phyloP scores from a whole-genome alignment of 2,888 invertebrate genomes.

The Urechis unicinctus region DNA sequence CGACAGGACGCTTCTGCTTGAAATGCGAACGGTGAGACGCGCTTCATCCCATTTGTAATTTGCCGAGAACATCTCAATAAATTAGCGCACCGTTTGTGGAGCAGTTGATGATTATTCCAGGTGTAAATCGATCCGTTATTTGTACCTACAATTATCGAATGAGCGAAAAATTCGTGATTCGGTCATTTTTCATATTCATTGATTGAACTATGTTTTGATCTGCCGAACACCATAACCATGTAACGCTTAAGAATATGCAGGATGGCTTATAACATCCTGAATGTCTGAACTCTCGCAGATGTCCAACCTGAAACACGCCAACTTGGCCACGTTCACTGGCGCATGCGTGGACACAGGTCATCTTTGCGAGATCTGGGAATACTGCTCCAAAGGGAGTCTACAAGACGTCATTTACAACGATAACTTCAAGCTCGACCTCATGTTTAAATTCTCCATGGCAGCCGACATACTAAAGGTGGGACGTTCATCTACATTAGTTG shows the following conservation, averaged over 20 bases:
- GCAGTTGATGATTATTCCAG: too few species aligned
- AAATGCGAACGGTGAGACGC: slow-evolving; percentile 34
- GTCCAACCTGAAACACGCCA: slow-evolving; percentile 32
- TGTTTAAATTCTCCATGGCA: slow-evolving; percentile 38
- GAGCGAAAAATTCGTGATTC: too few species aligned
- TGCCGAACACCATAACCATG: too few species aligned
- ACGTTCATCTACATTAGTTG: background rate
- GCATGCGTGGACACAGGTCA: slow-evolving; percentile 31
- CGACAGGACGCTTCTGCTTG: slow-evolving; percentile 30
- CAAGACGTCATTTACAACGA: slow-evolving; percentile 36
- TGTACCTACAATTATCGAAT: too few species aligned
- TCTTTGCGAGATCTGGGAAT: slow-evolving; percentile 38
- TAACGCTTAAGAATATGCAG: too few species aligned
- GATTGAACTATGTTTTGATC: too few species aligned
- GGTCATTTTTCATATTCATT: background rate
- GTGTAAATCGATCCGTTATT: too few species aligned
- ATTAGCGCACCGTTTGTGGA: too few species aligned
- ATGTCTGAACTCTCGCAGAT: slow-evolving; percentile 23
- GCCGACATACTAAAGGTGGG: slow-evolving; percentile 37
- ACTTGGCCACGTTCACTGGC: slow-evolving; percentile 34
- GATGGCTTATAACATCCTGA: too few species aligned
- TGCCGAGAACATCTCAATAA: background rate
- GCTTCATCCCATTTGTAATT: background rate
- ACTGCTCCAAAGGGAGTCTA: slow-evolving; percentile 38
- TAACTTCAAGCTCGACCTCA: slow-evolving; percentile 34